A percentile compares a stretch with the other conserved stretches of the same genome.
Conservation (phyloP, 2,888 invertebrate species). For the Melikaiella ostensackeni region DNA sequence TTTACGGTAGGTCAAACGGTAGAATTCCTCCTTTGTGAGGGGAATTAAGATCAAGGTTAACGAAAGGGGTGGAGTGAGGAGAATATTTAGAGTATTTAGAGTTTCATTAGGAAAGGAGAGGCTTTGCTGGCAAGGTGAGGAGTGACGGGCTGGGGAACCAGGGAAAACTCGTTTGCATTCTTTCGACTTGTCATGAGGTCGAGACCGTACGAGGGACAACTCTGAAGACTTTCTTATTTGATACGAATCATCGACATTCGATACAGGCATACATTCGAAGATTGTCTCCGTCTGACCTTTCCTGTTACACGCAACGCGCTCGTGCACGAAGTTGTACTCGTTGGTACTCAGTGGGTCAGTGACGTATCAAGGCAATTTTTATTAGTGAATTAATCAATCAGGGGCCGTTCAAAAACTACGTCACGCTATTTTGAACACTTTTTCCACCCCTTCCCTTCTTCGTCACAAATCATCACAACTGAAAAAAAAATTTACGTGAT, state of each 20-base stretch:
- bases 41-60: constrained; percentile 63
- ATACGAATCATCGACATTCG: constrained; percentile 37
- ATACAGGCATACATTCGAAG: constrained; percentile 20
- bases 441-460: too few species aligned
- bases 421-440: too few species aligned
- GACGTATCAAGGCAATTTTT: background rate
- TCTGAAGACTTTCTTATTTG: constrained; percentile 31
- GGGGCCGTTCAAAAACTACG: too few species aligned
- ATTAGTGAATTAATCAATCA: too few species aligned
- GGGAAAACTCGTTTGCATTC: constrained; percentile 55
- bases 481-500: too few species aligned
- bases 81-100: constrained; percentile 7
- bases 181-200: constrained; percentile 44
- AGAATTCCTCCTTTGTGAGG: constrained; percentile 8
- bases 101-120: background rate
- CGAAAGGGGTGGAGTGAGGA: background rate
- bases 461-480: too few species aligned
- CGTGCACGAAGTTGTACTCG: constrained; percentile 24
- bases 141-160: constrained; percentile 10
- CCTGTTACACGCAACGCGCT: constrained; percentile 25
- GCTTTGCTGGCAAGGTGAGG: background rate
- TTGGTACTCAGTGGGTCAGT: constrained; percentile 22
- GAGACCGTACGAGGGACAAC: constrained; percentile 22
- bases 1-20: constrained; percentile 29
- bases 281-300: constrained; percentile 38